Conservation (phyloP, 2,113 vertebrate species). For the Tor tambroides region DNA sequence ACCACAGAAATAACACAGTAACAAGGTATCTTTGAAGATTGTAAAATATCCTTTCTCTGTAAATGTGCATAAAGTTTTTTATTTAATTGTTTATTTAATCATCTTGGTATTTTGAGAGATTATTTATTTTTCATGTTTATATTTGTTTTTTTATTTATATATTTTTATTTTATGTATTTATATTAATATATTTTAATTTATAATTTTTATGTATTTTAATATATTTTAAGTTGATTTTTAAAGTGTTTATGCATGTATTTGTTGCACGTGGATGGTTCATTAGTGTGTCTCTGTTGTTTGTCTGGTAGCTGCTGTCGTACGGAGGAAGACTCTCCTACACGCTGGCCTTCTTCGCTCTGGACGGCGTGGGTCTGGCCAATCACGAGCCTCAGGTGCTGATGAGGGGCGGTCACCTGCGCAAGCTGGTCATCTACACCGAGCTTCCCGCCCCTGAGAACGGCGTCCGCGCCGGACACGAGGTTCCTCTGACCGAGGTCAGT, state of each 20-base stretch:
- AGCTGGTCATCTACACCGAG: conserved; percentile 84
- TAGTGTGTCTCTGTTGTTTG: neutral
- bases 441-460: conserved; percentile 79
- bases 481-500: conserved; percentile 88
- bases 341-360: conserved; percentile 82
- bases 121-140: too few relatives aligned
- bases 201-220: too few relatives aligned
- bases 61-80: too few relatives aligned
- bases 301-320: conserved; percentile 85
- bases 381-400: conserved; percentile 93
- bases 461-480: conserved; percentile 71
- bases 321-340: conserved; percentile 85
- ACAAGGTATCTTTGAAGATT: conserved; percentile 9
- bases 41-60: too few relatives aligned
- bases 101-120: too few relatives aligned
- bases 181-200: too few relatives aligned
- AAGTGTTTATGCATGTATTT: too few relatives aligned
- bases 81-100: too few relatives aligned
- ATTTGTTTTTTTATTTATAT: too few relatives aligned
- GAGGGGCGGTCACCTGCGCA: conserved; percentile 83
- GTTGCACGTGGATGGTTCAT: too few relatives aligned
- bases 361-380: conserved; percentile 81
- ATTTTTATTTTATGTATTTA: too few relatives aligned
- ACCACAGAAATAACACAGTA: neutral
- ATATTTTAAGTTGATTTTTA: too few relatives aligned